Evolutionary conservation across 2,113 vertebrate species (phyloP).

Genomic region (Pelobates fuscus): DNA sequence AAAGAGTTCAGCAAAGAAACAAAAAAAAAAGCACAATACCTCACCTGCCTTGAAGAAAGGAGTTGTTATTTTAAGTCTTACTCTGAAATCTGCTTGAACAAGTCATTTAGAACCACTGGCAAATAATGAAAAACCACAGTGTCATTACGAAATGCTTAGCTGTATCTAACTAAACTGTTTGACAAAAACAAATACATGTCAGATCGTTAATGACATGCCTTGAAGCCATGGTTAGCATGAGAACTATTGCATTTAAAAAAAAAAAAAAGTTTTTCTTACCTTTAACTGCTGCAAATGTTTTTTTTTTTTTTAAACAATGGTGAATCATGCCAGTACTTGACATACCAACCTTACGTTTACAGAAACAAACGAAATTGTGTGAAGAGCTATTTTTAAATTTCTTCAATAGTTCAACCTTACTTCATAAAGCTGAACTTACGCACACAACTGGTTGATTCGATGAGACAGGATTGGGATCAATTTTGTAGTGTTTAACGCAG

Average conservation of each 20-base stretch:
- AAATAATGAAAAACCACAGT: constrained; percentile 32
- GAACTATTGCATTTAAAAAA: constrained; percentile 29
- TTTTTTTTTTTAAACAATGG: constrained; percentile 30
- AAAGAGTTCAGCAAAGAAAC: constrained; percentile 16
- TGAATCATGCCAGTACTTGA: constrained; percentile 35
- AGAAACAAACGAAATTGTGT: constrained; percentile 18
- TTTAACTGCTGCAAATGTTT: constrained; percentile 39
- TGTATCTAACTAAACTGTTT: constrained; percentile 39
- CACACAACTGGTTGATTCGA: too few relatives aligned
- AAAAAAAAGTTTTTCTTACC: constrained; percentile 32
- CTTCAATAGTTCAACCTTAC: constrained; percentile 8
- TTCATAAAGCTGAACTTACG: too few relatives aligned
- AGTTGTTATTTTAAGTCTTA: constrained; percentile 32
- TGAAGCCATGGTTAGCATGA: constrained; percentile 46
- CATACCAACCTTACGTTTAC: constrained; percentile 29
- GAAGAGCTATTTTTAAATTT: constrained; percentile 41
- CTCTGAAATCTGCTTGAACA: constrained; percentile 42
- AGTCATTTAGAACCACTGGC: constrained; percentile 25
- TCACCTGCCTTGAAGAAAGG: background rate
- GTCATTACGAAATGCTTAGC: constrained; percentile 41
- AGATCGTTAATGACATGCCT: constrained; percentile 47
- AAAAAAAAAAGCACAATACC: constrained; percentile 3
- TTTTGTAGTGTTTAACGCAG: too few relatives aligned
- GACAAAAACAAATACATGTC: constrained; percentile 48
- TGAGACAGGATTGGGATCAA: too few relatives aligned